Percentiles rank a stretch among this genome's conserved stretches.
Evolutionary conservation across 2,797 vertebrate genomes (phyloP).

Genomic region (Spea hammondii): DNA sequence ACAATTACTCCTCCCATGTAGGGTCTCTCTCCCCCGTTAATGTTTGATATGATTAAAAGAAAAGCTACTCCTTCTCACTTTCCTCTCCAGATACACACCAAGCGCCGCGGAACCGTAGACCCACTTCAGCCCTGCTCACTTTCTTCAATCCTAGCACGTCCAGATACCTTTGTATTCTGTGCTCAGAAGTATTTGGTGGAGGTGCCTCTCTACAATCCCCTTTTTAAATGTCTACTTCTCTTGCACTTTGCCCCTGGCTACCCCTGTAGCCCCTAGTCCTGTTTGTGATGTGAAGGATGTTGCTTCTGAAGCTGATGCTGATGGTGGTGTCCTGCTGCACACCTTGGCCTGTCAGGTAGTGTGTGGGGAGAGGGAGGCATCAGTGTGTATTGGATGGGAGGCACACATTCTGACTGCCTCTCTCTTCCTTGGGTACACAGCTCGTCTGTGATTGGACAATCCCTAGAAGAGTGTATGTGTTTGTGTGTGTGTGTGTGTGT

Average conservation of each 20-base stretch:
- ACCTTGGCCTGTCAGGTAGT: conserved; percentile 56
- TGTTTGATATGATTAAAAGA: conserved; percentile 28
- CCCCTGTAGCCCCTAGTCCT: conserved; percentile 21
- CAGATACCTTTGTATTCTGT: conserved; percentile 12
- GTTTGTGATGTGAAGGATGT: conserved; percentile 30
- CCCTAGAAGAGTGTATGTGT: neutral
- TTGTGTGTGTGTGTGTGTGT: conserved; percentile 11
- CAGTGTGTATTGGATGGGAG: conserved; percentile 44
- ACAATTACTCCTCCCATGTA: conserved; percentile 45
- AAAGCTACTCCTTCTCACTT: conserved; percentile 16
- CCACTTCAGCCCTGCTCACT: conserved; percentile 13
- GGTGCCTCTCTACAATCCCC: neutral
- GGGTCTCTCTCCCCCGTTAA: conserved; percentile 39
- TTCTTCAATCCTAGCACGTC: neutral
- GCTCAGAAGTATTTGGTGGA: neutral
- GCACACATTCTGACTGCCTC: conserved; percentile 49
- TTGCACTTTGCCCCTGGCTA: conserved; percentile 15
- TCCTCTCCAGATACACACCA: neutral
- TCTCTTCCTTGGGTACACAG: conserved; percentile 57
- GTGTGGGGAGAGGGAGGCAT: conserved; percentile 46
- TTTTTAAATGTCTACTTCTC: neutral
- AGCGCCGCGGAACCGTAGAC: neutral
- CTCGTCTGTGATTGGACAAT: conserved; percentile 65
- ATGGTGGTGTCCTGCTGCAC: conserved; percentile 42
- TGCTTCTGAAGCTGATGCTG: conserved; percentile 52